Conservation (phyloP, 2,797 vertebrate species). For the Meda fulgida region DNA sequence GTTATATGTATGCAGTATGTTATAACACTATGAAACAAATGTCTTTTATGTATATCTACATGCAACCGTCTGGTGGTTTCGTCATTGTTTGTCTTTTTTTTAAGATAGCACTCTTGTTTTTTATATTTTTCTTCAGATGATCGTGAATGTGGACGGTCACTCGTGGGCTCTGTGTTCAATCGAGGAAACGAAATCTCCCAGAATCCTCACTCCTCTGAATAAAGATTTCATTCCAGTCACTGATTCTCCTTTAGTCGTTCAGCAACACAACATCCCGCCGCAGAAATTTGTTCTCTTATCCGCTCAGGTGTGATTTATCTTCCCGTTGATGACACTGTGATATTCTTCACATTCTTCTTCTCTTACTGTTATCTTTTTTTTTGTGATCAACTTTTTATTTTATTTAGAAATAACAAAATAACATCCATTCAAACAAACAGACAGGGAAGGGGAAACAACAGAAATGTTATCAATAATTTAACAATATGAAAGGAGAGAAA, state of each 20-base stretch:
- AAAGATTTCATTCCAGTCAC: slow-evolving; percentile 90
- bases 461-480: too few species aligned
- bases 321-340: neutral
- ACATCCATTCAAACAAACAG: too few species aligned
- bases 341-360: neutral
- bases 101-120: neutral
- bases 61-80: neutral
- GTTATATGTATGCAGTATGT: too few species aligned
- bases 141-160: slow-evolving; percentile 90
- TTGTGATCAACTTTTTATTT: too few species aligned
- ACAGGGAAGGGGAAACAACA: too few species aligned
- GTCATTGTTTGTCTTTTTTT: neutral
- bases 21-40: neutral
- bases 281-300: slow-evolving; percentile 96
- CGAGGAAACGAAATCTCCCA: slow-evolving; percentile 82
- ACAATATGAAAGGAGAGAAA: too few species aligned
- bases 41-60: too few species aligned
- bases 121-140: slow-evolving; percentile 79
- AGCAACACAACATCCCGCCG: slow-evolving; percentile 90
- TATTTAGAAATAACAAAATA: too few species aligned
- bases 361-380: too few species aligned
- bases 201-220: slow-evolving; percentile 88
- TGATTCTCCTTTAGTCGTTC: slow-evolving; percentile 91
- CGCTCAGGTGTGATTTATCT: slow-evolving; percentile 84
- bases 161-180: slow-evolving; percentile 94